Evolutionary conservation across 2,797 vertebrate species (phyloP), one percentile per base, ranked within the genome.

Genomic region (Coilia nasus): DNA sequence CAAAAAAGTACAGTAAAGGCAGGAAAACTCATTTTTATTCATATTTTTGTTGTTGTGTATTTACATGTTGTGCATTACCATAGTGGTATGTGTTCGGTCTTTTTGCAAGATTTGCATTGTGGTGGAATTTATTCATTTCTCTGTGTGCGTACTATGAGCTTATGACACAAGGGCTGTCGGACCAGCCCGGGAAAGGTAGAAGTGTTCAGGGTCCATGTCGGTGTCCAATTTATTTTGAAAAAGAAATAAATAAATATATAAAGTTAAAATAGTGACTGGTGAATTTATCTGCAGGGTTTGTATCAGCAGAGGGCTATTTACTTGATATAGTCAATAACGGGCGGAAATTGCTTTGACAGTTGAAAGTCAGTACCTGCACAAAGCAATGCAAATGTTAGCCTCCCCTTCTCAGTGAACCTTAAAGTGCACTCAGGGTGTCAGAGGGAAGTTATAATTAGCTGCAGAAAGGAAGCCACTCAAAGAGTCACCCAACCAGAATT

Each of bases 301-400:
- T 21, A 71, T 78, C 71, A 67, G 28, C 44, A 59, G 62, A 67
- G 75, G 71, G 80, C 75, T 88, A 82, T 89, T 87, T 87, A 89
- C 86, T 89, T 81, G 83, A 84, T 67, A 82, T 57, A 4, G 81
- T 88, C 89, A 90, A 89, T 89, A 90, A 89, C 84, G 82, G 6
- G 12, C 21, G 64, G 71, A 91, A 89, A 87, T 84, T 86, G 88
- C 90, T 92, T 91, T 92, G 93, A 93, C 92, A 94, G 92, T 93
- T 93, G 90, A 93, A 92, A 93, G 91, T 91, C 88, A 89, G 90
- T 90, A 89, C 88, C 88, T 91, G 87, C 91, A 91, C 92, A 93
- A 94, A 89, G 90, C 75, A 90, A 93, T 94, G 92, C 90, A 93
- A 94, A 94, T 94, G 86, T 85, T 92, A 91, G 91, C 90, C 91